Evolutionary conservation across 64 coral and sea anemone species (phyloP), one percentile per base, ranked within the genome.

Genomic region (Acropora yongei): DNA sequence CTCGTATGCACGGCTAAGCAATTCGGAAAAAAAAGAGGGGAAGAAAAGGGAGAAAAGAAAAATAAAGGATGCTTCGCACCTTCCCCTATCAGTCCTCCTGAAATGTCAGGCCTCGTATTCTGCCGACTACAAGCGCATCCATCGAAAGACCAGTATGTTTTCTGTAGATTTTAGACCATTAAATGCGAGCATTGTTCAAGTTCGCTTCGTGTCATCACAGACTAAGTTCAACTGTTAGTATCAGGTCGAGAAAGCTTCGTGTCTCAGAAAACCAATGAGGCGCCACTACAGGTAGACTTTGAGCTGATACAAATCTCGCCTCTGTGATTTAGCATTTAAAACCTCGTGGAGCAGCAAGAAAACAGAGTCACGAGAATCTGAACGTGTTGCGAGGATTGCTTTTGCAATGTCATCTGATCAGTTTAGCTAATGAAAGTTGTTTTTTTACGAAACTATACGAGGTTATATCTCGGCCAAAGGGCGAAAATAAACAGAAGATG

Each of bases 401-500:
- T 2, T 63, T 63, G 11, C 60, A 30, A 30, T 30, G 30, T 30
- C 30, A 30, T 30, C 30, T 30, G 30, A 30, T 30, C 30, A 8
- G 2, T 44, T 48, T 6, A 57, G 3, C 8, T 14, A 58, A 83
- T 66, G 18, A 67, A 57, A 83, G 58, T 66, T 66, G 30, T 16
- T 57, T 53, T 83, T 13, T 3, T 17, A 83, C 57, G 40, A 83
- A 7, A 63, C 16, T 63, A 11, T n/a, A 83, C 42, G 4, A 67
- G 46, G 53, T 63, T 57, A 83, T 83, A 67, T 83, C 39, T 46
- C 2, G 41, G 57, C 57, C 80, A 80, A 63, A 39, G 66, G 82
- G 44, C 72, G 82, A 50, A 16, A 69, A 71, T 85, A 85, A 85
- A 85, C 82, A 85, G 60, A 85, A 13, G 5, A 68, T 39, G 44